Base-by-base conservation (phyloP, 2,888 invertebrate genomes). In the Spialia ferax region DNA sequence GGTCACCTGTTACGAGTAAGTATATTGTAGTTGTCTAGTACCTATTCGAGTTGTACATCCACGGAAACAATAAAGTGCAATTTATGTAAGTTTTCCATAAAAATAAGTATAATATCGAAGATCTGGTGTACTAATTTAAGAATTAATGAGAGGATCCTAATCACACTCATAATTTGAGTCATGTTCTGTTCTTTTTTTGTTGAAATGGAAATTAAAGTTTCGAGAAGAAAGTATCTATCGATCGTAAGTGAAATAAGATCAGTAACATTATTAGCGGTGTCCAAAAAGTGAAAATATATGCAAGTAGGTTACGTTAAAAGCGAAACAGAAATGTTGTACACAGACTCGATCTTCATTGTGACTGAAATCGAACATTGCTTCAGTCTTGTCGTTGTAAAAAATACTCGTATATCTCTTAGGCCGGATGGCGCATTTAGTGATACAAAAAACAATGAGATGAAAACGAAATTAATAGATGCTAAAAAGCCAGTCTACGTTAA, bases 221-320 rank as follows among this genome's bases (percentile, higher is more conserved):
- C 20, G 20, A 48, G 5, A 48, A 22, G 20, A 20, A 23, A 52
- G 23, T 42, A 42, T 32, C 6, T n/a, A 42, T 35, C 10, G 23
- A 10, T 48, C 2, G 29, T 22, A 26, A 48, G 6, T 50, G 26
- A 61, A 61, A 48, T 32, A 32, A 61, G 20, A 61, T 61, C 29
- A 48, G 29, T 50, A 22, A 50, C 20, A 20, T 23, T 38, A 62
- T 52, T 38, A 62, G 35, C 52, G 15, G 32, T 20, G 52, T 38
- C 35, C 32, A 38, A 62, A 61, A 52, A 62, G 62, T 62, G 62
- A 52, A 62, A 62, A 52, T 52, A 35, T 52, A 23, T 38, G 32
- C 22, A 52, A 62, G 62, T 62, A 35, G 62, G 62, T 62, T 52
- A 62, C 45, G 59, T 32, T 63, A 55, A 63, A 55, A 63, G 54